phyloP scores from a whole-genome alignment of 2,888 invertebrate species.

The Eupsilia transversa region DNA sequence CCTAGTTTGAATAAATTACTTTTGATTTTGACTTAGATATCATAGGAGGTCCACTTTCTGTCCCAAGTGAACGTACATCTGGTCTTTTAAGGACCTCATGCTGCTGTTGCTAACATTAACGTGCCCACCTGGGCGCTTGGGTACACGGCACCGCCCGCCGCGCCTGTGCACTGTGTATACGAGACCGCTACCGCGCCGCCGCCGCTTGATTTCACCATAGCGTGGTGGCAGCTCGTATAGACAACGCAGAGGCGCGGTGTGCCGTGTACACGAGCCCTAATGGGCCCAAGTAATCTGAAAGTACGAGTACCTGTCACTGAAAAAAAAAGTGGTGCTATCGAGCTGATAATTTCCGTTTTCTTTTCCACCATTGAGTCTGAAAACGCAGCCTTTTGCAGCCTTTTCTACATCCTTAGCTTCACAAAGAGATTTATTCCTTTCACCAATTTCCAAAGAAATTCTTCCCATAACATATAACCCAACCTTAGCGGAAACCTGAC shows the following conservation, averaged over 20 bases:
- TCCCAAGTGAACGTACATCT: neutral
- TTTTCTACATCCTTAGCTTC: neutral
- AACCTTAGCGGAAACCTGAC: slow-evolving; percentile 35
- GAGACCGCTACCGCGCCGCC: too few relatives aligned
- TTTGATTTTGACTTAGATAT: too few relatives aligned
- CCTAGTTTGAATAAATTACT: too few relatives aligned
- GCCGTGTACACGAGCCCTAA: too few relatives aligned
- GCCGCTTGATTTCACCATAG: too few relatives aligned
- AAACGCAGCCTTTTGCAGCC: neutral
- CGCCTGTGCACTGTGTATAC: too few relatives aligned
- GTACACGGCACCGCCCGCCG: too few relatives aligned
- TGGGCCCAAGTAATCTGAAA: neutral
- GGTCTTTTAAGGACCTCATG: neutral
- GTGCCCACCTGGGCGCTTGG: too few relatives aligned
- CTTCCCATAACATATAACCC: slow-evolving; percentile 30
- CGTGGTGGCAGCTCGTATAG: too few relatives aligned
- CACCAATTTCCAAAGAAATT: slow-evolving; percentile 14
- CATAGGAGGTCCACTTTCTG: neutral
- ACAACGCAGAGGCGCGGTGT: too few relatives aligned
- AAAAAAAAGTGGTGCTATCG: neutral
- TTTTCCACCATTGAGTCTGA: neutral
- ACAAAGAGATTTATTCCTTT: slow-evolving; percentile 33
- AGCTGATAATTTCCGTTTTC: neutral
- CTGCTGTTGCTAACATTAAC: neutral
- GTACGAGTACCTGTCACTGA: neutral